Evolutionary conservation across 2,888 invertebrate species (phyloP), one percentile per base, ranked within the genome.

Genomic region (Meiosimyza platycephala): DNA sequence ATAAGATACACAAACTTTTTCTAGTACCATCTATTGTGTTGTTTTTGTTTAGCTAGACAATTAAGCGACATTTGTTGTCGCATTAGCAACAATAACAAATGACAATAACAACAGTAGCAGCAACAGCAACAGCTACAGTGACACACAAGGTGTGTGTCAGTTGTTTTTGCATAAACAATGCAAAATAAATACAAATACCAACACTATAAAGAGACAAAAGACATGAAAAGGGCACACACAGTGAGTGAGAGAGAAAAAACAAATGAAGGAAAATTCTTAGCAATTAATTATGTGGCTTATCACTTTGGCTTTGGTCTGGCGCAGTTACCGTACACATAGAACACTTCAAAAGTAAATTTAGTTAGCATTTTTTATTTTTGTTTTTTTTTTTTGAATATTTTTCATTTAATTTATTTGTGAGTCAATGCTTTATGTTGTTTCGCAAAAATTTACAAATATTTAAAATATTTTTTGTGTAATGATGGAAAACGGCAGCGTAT

Each of bases 11-110:
- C 40, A 40, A 40, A 40, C 40, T 40, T 40, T 40, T 40, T 40
- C 40, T 40, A 40, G 40, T 40, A 9, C 9, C 40, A 40, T 40
- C 40, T 2, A 9, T 40, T 67, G 40, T 40, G 40, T 54, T 67
- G 52, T 22, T 65, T 52, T 67, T 67, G 33, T 22, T 57, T 50
- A 63, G 67, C 57, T 48, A 67, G 57, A 67, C 67, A 67, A 67
- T 67, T 67, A 67, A 75, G 74, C 72, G 75, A 75, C 75, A 74
- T 70, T 75, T 75, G 75, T 74, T 74, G 74, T 72, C 74, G 71
- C 75, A 75, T 75, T 75, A 75, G 67, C 75, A 72, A 69, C 72
- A 70, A 67, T 54, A 72, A 72, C 72, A 63, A 63, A 47, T 40
- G 40, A 40, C 71, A 67, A 50, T 72, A 66, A 55, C 62, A 71